A percentile compares a stretch with the other conserved stretches of the same genome.
These are phyloP conservation scores for Heptranchias perlo DNA, from an alignment of 2,113 vertebrate species.

Conservation along the genomic window DNA sequence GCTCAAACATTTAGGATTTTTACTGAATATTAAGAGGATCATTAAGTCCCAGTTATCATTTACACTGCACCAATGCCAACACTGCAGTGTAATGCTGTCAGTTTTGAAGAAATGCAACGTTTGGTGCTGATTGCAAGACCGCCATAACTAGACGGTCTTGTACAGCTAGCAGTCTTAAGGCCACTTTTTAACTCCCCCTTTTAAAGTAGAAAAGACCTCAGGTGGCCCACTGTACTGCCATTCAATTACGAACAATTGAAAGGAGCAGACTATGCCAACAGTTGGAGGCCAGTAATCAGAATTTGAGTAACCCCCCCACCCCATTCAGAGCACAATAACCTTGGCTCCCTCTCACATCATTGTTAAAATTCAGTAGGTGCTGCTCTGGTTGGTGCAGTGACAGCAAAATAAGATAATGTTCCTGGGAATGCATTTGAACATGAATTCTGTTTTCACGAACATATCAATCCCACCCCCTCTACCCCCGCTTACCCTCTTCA, in stretches of 20 bases:
- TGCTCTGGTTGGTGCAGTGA: slow-evolving; percentile 45
- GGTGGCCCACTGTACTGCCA: not conserved
- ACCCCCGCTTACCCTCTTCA: slow-evolving; percentile 73
- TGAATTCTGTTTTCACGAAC: slow-evolving; percentile 67
- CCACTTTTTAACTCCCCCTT: not conserved
- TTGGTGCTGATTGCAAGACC: not conserved
- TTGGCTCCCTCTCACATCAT: not conserved
- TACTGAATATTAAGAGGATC: not conserved
- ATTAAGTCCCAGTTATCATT: not conserved
- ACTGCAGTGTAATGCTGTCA: not conserved
- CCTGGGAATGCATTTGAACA: slow-evolving; percentile 55
- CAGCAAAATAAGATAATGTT: slow-evolving; percentile 47
- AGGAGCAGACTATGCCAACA: not conserved
- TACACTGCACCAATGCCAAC: not conserved
- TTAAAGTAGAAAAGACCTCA: not conserved
- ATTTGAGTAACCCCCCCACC: not conserved
- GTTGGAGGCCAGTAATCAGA: slow-evolving; percentile 7
- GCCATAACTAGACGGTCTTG: not conserved
- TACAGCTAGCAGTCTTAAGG: not conserved
- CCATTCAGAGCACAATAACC: not conserved
- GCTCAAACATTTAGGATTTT: not conserved
- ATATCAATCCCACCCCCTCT: slow-evolving; percentile 61
- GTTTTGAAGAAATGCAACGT: not conserved
- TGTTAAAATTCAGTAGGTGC: slow-evolving; percentile 40
- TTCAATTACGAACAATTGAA: slow-evolving; percentile 12